A percentile compares a stretch with the other conserved stretches of the same genome.
Conservation (phyloP, 1,140 invertebrate species). For the Mya arenaria region DNA sequence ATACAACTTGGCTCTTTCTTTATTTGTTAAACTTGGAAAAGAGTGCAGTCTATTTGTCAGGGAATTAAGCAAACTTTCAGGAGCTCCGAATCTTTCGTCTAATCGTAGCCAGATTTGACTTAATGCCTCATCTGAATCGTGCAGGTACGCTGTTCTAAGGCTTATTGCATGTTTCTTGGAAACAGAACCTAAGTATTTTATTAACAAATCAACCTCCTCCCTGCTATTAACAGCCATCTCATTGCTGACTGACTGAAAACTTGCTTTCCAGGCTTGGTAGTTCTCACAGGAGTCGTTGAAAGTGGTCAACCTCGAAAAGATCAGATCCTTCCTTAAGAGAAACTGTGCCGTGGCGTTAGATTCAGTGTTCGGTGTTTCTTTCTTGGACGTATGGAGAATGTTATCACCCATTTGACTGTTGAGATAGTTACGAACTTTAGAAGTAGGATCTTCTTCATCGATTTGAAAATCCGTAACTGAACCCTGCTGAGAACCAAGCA, state of each 20-base stretch:
- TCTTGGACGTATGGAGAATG: too few relatives aligned
- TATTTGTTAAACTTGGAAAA: not conserved
- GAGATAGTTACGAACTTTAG: not conserved
- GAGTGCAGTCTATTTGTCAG: not conserved
- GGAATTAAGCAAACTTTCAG: not conserved
- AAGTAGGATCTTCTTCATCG: not conserved
- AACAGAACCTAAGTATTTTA: constrained; percentile 13
- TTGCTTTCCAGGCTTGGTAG: constrained; percentile 1
- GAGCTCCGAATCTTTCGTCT: constrained; percentile 2
- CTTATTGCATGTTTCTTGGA: constrained; percentile 20
- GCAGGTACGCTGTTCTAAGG: not conserved
- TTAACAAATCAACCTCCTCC: constrained; percentile 12
- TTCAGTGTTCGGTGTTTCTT: not conserved
- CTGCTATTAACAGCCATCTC: not conserved
- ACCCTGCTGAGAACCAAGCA: constrained; percentile 1
- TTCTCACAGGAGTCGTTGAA: not conserved
- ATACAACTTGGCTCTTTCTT: not conserved
- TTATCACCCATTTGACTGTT: too few relatives aligned
- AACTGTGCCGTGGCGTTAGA: constrained; percentile 1
- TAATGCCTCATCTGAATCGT: not conserved
- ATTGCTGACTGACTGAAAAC: not conserved
- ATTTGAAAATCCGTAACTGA: not conserved
- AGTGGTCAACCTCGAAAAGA: constrained; percentile 2
- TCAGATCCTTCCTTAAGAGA: constrained; percentile 12
- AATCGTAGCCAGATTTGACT: constrained; percentile 13